A percentile compares a stretch with the other conserved stretches of the same genome.
These are phyloP conservation scores for Lophotis ruficrista DNA, from an alignment of 2,113 vertebrate genomes.

Conservation along the genomic window DNA sequence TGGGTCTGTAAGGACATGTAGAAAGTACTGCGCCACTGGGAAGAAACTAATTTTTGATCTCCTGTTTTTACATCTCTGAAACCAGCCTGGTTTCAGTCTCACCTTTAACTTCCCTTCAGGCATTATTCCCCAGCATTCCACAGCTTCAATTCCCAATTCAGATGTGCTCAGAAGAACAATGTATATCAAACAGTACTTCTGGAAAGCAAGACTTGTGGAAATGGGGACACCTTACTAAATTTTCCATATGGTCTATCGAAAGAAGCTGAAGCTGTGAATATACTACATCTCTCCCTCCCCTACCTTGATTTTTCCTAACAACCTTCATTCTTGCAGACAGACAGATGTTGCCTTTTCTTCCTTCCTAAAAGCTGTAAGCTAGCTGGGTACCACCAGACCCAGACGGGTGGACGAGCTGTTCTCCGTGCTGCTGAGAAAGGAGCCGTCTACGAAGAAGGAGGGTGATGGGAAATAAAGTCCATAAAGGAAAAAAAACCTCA, in stretches of 20 bases:
- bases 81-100: neutral
- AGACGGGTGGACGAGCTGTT: neutral
- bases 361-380: neutral
- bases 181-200: neutral
- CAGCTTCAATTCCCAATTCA: neutral
- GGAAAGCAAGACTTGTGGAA: neutral
- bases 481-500: neutral
- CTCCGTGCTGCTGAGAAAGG: neutral
- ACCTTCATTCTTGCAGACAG: neutral
- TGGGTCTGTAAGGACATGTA: slow-evolving; percentile 53
- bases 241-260: neutral
- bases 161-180: neutral
- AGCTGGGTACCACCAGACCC: neutral
- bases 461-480: neutral
- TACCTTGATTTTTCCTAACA: neutral
- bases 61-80: slow-evolving; percentile 8
- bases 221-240: neutral
- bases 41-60: slow-evolving; percentile 55
- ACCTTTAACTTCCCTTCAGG: slow-evolving; percentile 45
- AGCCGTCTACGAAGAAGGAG: neutral
- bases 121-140: neutral
- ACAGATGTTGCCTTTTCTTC: neutral
- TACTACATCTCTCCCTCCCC: neutral
- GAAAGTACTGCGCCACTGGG: neutral
- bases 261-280: neutral